Conservation (phyloP, 1,140 invertebrate genomes). For the Diprion similis region DNA sequence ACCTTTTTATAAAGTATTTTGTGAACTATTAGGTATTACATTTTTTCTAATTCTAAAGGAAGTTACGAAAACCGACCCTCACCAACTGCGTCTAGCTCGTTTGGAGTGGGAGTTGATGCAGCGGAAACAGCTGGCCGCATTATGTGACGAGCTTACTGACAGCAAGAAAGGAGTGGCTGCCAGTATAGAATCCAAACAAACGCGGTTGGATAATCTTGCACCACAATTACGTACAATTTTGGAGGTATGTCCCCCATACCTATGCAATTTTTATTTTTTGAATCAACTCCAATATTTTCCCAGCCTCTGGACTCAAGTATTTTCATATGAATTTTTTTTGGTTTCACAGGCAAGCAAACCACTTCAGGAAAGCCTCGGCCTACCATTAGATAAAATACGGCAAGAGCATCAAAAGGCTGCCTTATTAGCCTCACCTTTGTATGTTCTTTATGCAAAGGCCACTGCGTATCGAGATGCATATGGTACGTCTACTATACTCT, state of each 20-base stretch:
- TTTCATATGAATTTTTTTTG: constrained; percentile 25
- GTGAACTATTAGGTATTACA: constrained; percentile 33
- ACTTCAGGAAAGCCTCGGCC: constrained; percentile 85
- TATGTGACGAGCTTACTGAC: constrained; percentile 78
- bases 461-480: constrained; percentile 83
- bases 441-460: constrained; percentile 87
- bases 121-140: constrained; percentile 80
- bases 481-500: constrained; percentile 59
- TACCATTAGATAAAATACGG: constrained; percentile 79
- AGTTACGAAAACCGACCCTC: constrained; percentile 71
- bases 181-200: constrained; percentile 81
- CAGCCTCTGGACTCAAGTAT: no score
- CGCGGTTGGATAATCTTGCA: constrained; percentile 80
- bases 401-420: constrained; percentile 77
- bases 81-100: constrained; percentile 84
- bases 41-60: constrained; percentile 61
- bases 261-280: constrained; percentile 5
- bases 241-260: constrained; percentile 59
- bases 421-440: constrained; percentile 82
- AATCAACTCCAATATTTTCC: not conserved
- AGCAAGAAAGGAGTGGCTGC: constrained; percentile 78
- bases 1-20: constrained; percentile 25
- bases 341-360: constrained; percentile 81
- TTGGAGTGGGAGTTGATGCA: constrained; percentile 93
- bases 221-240: constrained; percentile 80